Evolutionary conservation across 2,888 invertebrate genomes (phyloP).

Genomic region (Balanococcus diminutus): DNA sequence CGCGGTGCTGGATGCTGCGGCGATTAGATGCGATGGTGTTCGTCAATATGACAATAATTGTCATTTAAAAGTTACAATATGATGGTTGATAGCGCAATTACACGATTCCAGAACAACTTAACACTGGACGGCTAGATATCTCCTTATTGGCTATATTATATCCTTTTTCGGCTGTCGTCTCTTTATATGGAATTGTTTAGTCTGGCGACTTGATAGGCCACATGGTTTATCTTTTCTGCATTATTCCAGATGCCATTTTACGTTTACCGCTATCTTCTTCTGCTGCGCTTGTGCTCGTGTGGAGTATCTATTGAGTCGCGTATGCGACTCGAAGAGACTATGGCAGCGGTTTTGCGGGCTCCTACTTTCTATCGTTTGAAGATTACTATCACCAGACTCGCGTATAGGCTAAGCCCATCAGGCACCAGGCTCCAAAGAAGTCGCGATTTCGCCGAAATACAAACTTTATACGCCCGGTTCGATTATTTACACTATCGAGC

Average conservation of each 20-base stretch:
- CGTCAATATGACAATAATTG: constrained; percentile 51
- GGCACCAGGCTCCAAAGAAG: too few species aligned
- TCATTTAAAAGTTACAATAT: constrained; percentile 43
- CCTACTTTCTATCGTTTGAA: constrained; percentile 44
- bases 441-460: too few species aligned
- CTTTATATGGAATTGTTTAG: constrained; percentile 54
- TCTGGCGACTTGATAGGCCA: constrained; percentile 50
- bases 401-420: background rate
- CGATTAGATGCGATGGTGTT: background rate
- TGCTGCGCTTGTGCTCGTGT: too few species aligned
- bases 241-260: constrained; percentile 53
- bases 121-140: constrained; percentile 48
- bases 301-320: background rate
- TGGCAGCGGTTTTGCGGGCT: background rate
- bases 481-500: too few species aligned
- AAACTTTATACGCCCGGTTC: too few species aligned
- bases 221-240: constrained; percentile 51
- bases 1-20: background rate
- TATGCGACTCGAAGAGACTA: background rate
- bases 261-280: constrained; percentile 52
- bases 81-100: constrained; percentile 49
- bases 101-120: constrained; percentile 53
- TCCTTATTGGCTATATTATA: constrained; percentile 50
- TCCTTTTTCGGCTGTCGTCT: constrained; percentile 53
- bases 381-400: background rate